These are phyloP conservation scores for Telenomus remus DNA, from an alignment of 1,140 invertebrate genomes.

Conservation along the genomic window DNA sequence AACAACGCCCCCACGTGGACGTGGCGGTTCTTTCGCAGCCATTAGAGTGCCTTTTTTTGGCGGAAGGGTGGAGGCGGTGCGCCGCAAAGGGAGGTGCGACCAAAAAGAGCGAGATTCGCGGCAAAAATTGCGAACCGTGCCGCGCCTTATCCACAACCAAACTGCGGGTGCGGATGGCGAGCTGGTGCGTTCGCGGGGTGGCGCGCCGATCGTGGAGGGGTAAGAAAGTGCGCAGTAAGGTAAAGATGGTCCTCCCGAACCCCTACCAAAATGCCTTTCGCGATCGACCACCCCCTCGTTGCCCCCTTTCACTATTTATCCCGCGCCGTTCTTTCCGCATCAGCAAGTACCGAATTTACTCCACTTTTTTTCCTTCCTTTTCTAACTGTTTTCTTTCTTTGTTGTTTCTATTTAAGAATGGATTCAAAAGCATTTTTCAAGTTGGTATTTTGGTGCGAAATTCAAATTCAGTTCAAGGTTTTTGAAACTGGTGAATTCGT, in stretches of 20 bases:
- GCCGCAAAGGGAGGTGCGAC: too few relatives aligned
- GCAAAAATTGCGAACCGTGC: constrained; percentile 46
- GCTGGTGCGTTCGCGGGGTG: constrained; percentile 22
- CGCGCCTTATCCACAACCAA: constrained; percentile 62
- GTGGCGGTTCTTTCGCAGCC: constrained; percentile 3
- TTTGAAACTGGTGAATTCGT: too few relatives aligned
- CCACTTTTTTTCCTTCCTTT: not conserved
- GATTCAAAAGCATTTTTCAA: too few relatives aligned
- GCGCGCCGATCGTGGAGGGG: constrained; percentile 56
- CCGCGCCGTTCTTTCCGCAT: not conserved
- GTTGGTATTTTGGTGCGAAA: too few relatives aligned
- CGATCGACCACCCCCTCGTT: constrained; percentile 44
- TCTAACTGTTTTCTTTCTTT: too few relatives aligned
- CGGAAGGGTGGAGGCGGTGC: not conserved
- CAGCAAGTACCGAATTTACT: not conserved
- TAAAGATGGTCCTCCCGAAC: constrained; percentile 61
- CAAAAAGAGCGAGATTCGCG: not conserved
- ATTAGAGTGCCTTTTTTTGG: not conserved
- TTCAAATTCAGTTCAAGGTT: too few relatives aligned
- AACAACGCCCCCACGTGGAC: constrained; percentile 36
- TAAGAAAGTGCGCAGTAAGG: constrained; percentile 72
- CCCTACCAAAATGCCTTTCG: constrained; percentile 49
- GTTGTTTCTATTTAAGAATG: too few relatives aligned
- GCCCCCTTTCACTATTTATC: not conserved
- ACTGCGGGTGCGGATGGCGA: constrained; percentile 60